Conservation (phyloP, 2,888 invertebrate genomes). For the Brenthis ino region DNA sequence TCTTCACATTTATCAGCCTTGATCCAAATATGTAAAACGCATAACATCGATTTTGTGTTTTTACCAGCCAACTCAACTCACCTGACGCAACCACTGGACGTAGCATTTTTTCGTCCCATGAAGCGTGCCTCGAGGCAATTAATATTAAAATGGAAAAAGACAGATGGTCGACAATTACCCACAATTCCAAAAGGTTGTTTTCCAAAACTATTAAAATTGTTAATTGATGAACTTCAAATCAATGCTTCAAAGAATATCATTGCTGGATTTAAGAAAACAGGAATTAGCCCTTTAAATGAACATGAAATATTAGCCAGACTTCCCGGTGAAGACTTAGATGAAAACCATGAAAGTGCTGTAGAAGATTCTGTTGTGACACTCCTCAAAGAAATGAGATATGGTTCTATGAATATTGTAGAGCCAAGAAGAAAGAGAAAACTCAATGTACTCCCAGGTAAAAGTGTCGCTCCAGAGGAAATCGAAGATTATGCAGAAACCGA, state of each 20-base stretch:
- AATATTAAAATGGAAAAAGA: too few relatives aligned
- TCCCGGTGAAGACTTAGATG: slow-evolving; percentile 34
- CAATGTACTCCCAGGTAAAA: slow-evolving; percentile 37
- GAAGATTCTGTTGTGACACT: too few relatives aligned
- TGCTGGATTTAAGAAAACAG: slow-evolving; percentile 23
- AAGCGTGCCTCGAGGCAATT: too few relatives aligned
- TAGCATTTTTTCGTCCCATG: too few relatives aligned
- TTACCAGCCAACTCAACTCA: too few relatives aligned
- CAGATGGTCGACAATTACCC: background rate
- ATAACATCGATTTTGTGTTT: too few relatives aligned
- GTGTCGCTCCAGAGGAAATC: slow-evolving; percentile 29
- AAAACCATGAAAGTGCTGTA: slow-evolving; percentile 1
- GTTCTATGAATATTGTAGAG: slow-evolving; percentile 30
- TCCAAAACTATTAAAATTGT: slow-evolving; percentile 22
- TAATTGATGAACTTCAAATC: slow-evolving; percentile 13
- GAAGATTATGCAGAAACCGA: slow-evolving; percentile 8
- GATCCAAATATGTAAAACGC: too few relatives aligned
- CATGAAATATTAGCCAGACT: slow-evolving; percentile 30
- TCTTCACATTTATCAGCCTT: too few relatives aligned
- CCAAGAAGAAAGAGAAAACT: slow-evolving; percentile 38
- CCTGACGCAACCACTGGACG: too few relatives aligned
- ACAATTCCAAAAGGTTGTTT: slow-evolving; percentile 19
- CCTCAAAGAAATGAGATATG: slow-evolving; percentile 8
- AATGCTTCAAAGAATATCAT: slow-evolving; percentile 21
- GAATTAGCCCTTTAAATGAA: slow-evolving; percentile 21